A percentile compares a stretch with the other conserved stretches of the same genome.
These are phyloP conservation scores for Morpho deidamia DNA, from an alignment of 2,888 invertebrate species.

Conservation along the genomic window DNA sequence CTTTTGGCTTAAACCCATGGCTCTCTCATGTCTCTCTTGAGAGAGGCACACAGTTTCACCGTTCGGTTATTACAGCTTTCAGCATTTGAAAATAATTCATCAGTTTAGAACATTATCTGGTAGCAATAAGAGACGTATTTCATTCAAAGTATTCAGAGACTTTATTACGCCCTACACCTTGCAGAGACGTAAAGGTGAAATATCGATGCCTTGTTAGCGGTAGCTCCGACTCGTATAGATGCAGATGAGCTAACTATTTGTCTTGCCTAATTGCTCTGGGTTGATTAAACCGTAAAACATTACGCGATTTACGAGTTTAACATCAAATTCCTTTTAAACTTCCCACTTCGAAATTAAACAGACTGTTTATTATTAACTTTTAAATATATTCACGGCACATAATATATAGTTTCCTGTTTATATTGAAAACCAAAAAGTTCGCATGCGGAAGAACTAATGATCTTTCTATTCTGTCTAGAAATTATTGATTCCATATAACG, in stretches of 20 bases:
- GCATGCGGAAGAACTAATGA: too few species aligned
- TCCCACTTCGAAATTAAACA: too few species aligned
- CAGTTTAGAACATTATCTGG: not conserved
- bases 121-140: constrained; percentile 5
- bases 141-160: constrained; percentile 6
- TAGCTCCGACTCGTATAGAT: constrained; percentile 71
- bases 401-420: too few species aligned
- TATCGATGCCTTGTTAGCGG: constrained; percentile 60
- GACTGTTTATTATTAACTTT: not conserved
- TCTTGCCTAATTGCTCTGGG: constrained; percentile 71
- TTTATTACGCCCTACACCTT: constrained; percentile 7
- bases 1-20: too few species aligned
- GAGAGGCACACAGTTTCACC: too few species aligned
- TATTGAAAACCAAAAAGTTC: too few species aligned
- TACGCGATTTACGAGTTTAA: constrained; percentile 54
- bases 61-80: too few species aligned
- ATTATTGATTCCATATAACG: too few species aligned
- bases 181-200: constrained; percentile 23
- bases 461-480: too few species aligned
- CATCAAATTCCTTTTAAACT: constrained; percentile 17
- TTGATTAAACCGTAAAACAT: constrained; percentile 77
- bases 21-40: too few species aligned
- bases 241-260: constrained; percentile 77
- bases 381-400: too few species aligned
- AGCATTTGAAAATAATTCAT: too few species aligned